A percentile compares a stretch with the other conserved stretches of the same genome.
phyloP scores from a whole-genome alignment of 1,140 invertebrate genomes.

The Nylanderia fulva region DNA sequence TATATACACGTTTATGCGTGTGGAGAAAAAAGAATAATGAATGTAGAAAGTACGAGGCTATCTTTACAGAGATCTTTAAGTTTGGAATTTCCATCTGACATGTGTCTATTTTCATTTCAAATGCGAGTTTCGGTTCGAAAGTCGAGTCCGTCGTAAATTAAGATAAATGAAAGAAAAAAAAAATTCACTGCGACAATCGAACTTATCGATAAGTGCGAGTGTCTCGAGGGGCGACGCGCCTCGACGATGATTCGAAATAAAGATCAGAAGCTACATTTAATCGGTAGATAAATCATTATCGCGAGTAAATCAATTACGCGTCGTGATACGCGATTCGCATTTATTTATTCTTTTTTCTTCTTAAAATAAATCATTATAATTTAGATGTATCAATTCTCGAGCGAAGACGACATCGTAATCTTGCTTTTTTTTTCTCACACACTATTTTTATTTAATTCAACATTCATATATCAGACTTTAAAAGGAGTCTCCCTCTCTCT shows the following conservation, averaged over 20 bases:
- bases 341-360: background rate
- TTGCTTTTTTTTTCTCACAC: background rate
- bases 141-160: too few species aligned
- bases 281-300: constrained; percentile 58
- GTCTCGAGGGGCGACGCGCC: constrained; percentile 41
- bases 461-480: background rate
- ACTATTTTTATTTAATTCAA: background rate
- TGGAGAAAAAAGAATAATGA: background rate
- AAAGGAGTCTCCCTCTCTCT: background rate
- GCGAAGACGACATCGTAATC: background rate
- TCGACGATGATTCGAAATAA: constrained; percentile 55
- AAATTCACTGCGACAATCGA: background rate
- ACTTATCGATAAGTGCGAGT: constrained; percentile 55
- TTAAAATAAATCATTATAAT: background rate
- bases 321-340: background rate
- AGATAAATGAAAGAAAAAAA: background rate
- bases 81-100: background rate
- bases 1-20: background rate
- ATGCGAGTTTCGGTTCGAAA: too few species aligned
- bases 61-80: background rate
- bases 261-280: constrained; percentile 34
- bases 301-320: constrained; percentile 44
- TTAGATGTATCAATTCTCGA: background rate
- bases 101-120: too few species aligned
- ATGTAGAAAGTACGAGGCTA: background rate